Evolutionary conservation across 2,888 invertebrate genomes (phyloP), one percentile per base, ranked within the genome.

Genomic region (Lasioglossum pauxillum): DNA sequence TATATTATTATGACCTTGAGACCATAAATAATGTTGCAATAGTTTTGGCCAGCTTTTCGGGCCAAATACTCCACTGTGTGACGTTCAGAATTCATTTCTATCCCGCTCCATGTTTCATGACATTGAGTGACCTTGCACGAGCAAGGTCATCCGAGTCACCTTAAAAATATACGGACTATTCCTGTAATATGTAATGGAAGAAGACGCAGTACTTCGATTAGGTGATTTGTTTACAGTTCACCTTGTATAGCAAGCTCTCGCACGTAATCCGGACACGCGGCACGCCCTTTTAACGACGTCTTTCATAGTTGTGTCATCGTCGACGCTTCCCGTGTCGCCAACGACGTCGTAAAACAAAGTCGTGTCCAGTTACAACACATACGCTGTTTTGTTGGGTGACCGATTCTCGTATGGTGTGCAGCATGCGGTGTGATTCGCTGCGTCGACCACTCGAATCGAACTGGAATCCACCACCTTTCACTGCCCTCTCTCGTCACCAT

Each of bases 241-340:
- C 60, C 60, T 60, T 27, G 60, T 60, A 60, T 14, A 60, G 60
- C 5, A 27, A 27, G 27, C 5, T 27, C 12, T 67, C 44, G n/a
- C n/a, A 41, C 49, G 53, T 82, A 82, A 83, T 82, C 72, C 72
- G 64, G 64, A 83, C 35, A 41, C 75, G 72, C 72, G 75, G 72
- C 60, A 71, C 75, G 53, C 31, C n/a, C n/a, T 49, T 64, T 73
- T 64, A 83, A 38, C 81, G n/a, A 35, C 67, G 57, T n/a, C 80
- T 44, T 38, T 78, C n/a, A 8, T 23, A 41, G 14, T 41, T 27
- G 60, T 57, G 23, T 41, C 77, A 23, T 38, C 69, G 41, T 35
- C 19, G 27, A 27, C n/a, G 16, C 41, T 64, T 73, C 81, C 67
- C 60, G 78, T 27, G 38, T 81, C 16, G 19, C n/a, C 53, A 8